phyloP scores from a whole-genome alignment of 1,140 invertebrate species.

The Drosophila pallidifrons region DNA sequence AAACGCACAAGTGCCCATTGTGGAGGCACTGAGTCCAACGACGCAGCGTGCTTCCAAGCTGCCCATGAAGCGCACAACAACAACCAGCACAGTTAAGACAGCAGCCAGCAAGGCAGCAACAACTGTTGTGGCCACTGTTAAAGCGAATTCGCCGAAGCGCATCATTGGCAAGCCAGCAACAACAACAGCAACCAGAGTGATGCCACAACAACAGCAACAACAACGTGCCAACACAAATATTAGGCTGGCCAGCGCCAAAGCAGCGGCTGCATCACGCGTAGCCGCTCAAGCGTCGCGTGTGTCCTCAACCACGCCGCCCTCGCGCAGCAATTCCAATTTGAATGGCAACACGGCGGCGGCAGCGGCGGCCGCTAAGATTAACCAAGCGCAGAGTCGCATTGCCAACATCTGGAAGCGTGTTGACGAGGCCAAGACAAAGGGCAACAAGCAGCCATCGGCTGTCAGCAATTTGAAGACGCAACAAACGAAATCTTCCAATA shows the following conservation, averaged over 20 bases:
- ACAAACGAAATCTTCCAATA: slow-evolving; percentile 72
- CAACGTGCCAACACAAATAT: slow-evolving; percentile 85
- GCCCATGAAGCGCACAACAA: slow-evolving; percentile 69
- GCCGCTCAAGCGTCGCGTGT: slow-evolving; percentile 83
- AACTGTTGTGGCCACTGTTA: slow-evolving; percentile 46
- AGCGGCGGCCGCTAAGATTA: slow-evolving; percentile 68
- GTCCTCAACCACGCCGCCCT: slow-evolving; percentile 88
- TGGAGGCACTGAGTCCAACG: slow-evolving; percentile 84
- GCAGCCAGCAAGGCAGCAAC: slow-evolving; percentile 39
- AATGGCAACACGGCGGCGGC: slow-evolving; percentile 68
- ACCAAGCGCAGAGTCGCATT: slow-evolving; percentile 93
- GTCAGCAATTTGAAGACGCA: slow-evolving; percentile 62
- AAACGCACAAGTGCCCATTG: slow-evolving; percentile 84
- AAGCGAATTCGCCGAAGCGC: slow-evolving; percentile 25
- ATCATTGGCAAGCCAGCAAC: slow-evolving; percentile 17
- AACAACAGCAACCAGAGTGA: slow-evolving; percentile 51
- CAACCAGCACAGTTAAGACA: slow-evolving; percentile 31
- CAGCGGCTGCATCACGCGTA: slow-evolving; percentile 56
- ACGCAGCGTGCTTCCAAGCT: slow-evolving; percentile 82
- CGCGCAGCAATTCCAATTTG: slow-evolving; percentile 86
- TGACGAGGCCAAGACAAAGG: slow-evolving; percentile 87
- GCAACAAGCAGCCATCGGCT: slow-evolving; percentile 86
- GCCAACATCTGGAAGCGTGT: slow-evolving; percentile 95
- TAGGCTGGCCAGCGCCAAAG: slow-evolving; percentile 71
- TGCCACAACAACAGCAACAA: slow-evolving; percentile 84